Percentiles rank a stretch among this genome's conserved stretches.
Conservation (phyloP, 2,888 invertebrate species). For the Scrobipalpa atriplicella region DNA sequence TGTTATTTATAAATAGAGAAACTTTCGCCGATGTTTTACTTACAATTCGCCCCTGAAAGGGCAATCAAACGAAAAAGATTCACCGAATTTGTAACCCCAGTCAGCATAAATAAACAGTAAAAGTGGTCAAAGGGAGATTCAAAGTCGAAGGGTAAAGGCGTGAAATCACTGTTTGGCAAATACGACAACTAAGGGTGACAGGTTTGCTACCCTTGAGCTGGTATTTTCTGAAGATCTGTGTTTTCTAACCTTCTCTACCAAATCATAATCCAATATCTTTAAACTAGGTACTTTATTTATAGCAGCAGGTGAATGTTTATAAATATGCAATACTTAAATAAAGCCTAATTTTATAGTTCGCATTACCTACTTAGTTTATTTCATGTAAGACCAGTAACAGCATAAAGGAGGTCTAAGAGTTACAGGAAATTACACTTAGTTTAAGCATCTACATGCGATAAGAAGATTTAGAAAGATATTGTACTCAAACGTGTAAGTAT, state of each 20-base stretch:
- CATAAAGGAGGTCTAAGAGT: too few species aligned
- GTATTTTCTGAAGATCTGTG: neutral
- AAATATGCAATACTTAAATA: too few species aligned
- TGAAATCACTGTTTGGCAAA: conserved; percentile 61
- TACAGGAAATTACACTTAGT: too few species aligned
- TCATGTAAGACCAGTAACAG: too few species aligned
- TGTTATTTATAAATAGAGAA: neutral
- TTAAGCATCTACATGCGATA: too few species aligned
- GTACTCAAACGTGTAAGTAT: too few species aligned
- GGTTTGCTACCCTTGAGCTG: neutral
- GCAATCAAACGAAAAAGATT: conserved; percentile 52
- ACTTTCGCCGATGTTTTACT: neutral
- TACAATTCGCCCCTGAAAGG: conserved; percentile 8
- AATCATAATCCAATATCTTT: too few species aligned
- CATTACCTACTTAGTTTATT: too few species aligned
- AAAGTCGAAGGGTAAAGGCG: conserved; percentile 61
- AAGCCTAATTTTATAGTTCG: too few species aligned
- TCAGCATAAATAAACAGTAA: conserved; percentile 14
- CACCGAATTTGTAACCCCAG: conserved; percentile 38
- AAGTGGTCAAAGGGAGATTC: conserved; percentile 44
- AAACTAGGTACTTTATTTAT: too few species aligned
- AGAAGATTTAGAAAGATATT: too few species aligned
- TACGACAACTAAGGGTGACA: conserved; percentile 52
- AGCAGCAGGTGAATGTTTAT: too few species aligned
- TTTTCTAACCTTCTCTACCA: neutral